Conservation (phyloP, 2,113 vertebrate species). For the Lycocorax pyrrhopterus region DNA sequence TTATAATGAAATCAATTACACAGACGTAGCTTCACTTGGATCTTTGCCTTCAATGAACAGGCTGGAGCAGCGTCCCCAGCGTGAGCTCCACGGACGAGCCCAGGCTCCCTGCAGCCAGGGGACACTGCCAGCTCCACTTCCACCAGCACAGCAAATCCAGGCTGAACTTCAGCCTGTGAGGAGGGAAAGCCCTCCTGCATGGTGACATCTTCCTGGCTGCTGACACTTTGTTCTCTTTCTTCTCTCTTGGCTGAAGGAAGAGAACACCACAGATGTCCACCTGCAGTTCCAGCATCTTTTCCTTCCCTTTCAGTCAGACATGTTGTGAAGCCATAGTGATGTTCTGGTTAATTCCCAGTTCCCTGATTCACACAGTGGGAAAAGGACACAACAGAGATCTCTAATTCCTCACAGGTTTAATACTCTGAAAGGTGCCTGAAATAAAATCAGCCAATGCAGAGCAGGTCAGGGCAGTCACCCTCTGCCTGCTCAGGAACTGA, state of each 20-base stretch:
- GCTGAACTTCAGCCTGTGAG: background rate
- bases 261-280: background rate
- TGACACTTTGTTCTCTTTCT: background rate
- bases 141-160: background rate
- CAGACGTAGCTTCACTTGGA: background rate
- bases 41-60: background rate
- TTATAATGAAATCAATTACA: background rate
- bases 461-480: fast-evolving
- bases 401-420: background rate
- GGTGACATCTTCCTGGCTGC: background rate
- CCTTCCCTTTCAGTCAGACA: background rate
- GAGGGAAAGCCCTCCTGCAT: background rate
- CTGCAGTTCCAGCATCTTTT: background rate
- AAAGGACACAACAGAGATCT: background rate
- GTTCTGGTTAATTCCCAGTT: background rate
- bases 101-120: background rate
- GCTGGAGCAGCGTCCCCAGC: background rate
- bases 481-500: background rate
- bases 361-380: background rate
- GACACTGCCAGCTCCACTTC: background rate
- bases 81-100: background rate
- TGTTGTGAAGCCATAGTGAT: background rate
- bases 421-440: background rate
- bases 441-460: background rate
- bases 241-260: background rate